Base-by-base conservation (phyloP, 2,888 invertebrate genomes). In the Didymodactylos carnosus region DNA sequence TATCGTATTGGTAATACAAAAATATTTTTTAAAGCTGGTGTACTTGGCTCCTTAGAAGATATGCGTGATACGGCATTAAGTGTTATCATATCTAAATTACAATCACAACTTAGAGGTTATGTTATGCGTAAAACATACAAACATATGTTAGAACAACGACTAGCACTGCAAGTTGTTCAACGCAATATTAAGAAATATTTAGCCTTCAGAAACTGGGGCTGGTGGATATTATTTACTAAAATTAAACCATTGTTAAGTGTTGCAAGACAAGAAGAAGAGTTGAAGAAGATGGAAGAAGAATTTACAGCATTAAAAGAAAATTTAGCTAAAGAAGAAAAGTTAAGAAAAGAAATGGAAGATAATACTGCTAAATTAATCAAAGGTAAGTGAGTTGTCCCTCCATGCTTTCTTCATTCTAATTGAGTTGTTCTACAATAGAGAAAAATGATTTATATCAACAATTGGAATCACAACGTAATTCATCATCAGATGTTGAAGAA, bases 11-110 rank as follows among this genome's bases (percentile, higher is more conserved):
- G 98, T 86, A 91, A 92, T 86, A 98, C 95, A 79, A 98, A 98
- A 91, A 95, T 94, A 90, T 99, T 99, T 92, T 99, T 99, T 94
- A 93, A 97, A 83, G 97, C 98, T 81, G 98, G 99, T 88, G 94
- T 97, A 85, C 87, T 99, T 88, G 99, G 98, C 91, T 92, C 92
- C 87, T 92, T 99, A 90, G 99, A 99, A 86, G 98, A 99, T 87
- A 88, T 97, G 86, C 93, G 99, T 89, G 99, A 99, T 86, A 97
- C 98, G 85, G 92, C 95, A 86, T 88, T 99, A 80, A 80, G 83
- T 87, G 93, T 93, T 87, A 94, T 98, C 84, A 90, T 98, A 83
- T 91, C 94, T 82, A 94, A 95, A 92, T 85, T 86, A 82, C 86
- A 86, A 86, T 90, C 94, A 80, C 92, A 89, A 89, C 90, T 94